Conservation (phyloP, 2,113 vertebrate species). For the Piaya cayana region DNA sequence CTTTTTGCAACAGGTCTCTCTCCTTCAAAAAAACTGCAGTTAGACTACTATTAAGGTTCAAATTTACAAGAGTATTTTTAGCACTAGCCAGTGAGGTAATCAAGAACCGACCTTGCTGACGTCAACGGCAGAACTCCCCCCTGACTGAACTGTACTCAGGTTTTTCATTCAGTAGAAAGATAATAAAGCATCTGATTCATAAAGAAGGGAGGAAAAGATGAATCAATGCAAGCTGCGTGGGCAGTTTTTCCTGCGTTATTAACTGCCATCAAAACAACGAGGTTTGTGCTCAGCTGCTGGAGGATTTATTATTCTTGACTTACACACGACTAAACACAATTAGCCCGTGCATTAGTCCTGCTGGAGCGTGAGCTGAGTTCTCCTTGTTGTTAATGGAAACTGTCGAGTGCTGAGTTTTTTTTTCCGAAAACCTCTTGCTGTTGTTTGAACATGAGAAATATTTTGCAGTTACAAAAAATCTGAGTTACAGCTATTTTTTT, state of each 20-base stretch:
- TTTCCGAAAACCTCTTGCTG: not conserved
- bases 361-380: not conserved
- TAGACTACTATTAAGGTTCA: not conserved
- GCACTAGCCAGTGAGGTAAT: not conserved
- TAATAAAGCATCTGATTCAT: constrained; percentile 21
- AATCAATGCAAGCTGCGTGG: constrained; percentile 16
- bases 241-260: not conserved
- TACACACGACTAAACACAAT: not conserved
- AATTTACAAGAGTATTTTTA: not conserved
- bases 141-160: not conserved
- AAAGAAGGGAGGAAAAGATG: constrained; percentile 1
- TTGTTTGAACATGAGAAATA: not conserved
- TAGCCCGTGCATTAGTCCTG: not conserved
- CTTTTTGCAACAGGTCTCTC: not conserved
- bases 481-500: not conserved
- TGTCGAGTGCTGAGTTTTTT: not conserved
- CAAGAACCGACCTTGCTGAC: not conserved
- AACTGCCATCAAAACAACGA: not conserved
- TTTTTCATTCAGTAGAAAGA: constrained; percentile 45
- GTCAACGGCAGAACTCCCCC: not conserved
- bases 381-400: not conserved
- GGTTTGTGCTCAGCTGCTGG: not conserved
- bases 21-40: not conserved
- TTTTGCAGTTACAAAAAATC: not conserved
- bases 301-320: not conserved